These are phyloP conservation scores for Epinotia bilunana DNA, from an alignment of 2,888 invertebrate species.

Conservation along the genomic window DNA sequence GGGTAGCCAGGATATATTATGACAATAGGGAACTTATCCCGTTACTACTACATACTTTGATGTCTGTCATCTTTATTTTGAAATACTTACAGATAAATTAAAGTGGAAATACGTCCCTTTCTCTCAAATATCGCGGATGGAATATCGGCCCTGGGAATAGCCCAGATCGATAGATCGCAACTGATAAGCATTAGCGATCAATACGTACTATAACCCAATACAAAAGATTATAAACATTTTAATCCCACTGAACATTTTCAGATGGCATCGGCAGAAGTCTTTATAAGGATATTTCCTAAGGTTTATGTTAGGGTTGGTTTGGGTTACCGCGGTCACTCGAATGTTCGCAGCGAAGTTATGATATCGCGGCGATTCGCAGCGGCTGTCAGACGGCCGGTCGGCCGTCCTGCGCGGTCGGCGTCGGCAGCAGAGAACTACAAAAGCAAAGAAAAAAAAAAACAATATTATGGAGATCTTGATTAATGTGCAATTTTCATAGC, in stretches of 20 bases:
- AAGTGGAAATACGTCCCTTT: no score
- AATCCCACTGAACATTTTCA: background rate
- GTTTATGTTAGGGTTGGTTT: background rate
- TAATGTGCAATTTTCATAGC: no score
- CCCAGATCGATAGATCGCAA: background rate
- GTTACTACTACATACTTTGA: no score
- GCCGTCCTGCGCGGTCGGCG: slow-evolving; percentile 66
- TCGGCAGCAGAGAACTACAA: slow-evolving; percentile 74
- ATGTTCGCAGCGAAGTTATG: slow-evolving; percentile 26
- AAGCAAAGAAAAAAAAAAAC: slow-evolving; percentile 30
- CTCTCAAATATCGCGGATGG: no score
- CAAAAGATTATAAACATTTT: background rate
- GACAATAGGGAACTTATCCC: no score
- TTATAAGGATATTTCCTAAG: background rate
- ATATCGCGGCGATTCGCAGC: slow-evolving; percentile 43
- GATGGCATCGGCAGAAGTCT: background rate
- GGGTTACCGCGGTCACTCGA: slow-evolving; percentile 22
- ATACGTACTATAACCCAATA: background rate
- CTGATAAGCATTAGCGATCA: background rate
- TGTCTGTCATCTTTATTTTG: no score
- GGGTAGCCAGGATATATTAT: no score
- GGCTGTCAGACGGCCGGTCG: slow-evolving; percentile 71
- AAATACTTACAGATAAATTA: no score
- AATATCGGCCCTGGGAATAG: background rate
- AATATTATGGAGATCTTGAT: no score